phyloP scores from a whole-genome alignment of 2,888 invertebrate species.

The Leistus spinibarbis region DNA sequence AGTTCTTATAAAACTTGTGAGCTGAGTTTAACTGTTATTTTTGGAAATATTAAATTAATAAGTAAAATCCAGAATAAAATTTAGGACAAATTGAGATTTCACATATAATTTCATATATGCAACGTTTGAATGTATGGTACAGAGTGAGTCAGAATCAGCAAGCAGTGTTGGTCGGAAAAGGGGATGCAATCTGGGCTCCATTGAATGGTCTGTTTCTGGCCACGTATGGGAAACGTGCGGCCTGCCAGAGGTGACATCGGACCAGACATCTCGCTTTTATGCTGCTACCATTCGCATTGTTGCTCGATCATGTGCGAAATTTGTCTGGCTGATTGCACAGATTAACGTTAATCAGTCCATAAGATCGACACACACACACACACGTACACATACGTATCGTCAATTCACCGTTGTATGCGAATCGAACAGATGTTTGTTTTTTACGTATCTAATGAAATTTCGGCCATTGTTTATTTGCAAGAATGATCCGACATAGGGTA shows the following conservation, averaged over 20 bases:
- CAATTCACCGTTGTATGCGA: neutral
- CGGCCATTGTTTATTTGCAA: neutral
- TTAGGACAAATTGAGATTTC: neutral
- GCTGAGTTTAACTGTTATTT: no score
- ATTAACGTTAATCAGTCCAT: constrained; percentile 13
- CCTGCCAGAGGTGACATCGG: constrained; percentile 3
- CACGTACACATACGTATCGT: neutral
- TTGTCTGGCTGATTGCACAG: constrained; percentile 10
- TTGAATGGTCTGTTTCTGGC: neutral
- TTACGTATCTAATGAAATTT: neutral
- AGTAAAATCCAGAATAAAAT: no score
- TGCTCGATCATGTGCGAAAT: neutral
- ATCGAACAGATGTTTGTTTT: constrained; percentile 11
- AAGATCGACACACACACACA: constrained; percentile 5
- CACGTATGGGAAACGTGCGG: constrained; percentile 5
- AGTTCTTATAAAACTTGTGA: no score
- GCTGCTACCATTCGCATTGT: neutral
- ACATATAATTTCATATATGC: neutral
- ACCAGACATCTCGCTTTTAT: constrained; percentile 3
- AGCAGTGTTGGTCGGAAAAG: no score
- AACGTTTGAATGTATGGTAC: neutral
- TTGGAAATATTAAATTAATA: no score
- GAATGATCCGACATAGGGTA: neutral
- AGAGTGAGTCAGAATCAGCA: no score
- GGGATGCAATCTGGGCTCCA: constrained; percentile 1